Conservation (phyloP, 2,888 invertebrate genomes). For the Epirrita christyi region DNA sequence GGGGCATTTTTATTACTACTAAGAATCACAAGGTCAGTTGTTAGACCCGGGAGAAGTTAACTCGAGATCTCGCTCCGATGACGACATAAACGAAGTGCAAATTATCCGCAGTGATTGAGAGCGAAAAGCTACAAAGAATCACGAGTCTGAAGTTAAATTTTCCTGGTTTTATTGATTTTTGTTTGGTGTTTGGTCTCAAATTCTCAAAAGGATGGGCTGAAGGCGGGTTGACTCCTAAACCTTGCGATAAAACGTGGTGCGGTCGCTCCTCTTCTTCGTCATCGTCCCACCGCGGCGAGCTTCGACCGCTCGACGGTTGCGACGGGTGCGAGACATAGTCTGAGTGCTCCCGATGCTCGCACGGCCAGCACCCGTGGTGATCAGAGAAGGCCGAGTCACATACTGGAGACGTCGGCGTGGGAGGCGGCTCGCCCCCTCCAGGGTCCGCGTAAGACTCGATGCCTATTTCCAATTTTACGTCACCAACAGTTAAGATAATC, state of each 20-base stretch:
- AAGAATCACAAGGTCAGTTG: neutral
- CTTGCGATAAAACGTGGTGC: constrained; percentile 75
- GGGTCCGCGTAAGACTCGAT: constrained; percentile 78
- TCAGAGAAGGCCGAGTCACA: constrained; percentile 82
- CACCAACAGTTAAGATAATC: constrained; percentile 26
- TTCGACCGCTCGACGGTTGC: constrained; percentile 74
- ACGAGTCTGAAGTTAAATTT: neutral
- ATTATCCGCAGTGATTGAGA: neutral
- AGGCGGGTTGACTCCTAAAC: constrained; percentile 59
- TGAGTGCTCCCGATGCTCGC: constrained; percentile 72
- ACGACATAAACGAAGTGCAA: neutral
- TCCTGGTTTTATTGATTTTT: neutral
- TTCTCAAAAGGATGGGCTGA: constrained; percentile 31
- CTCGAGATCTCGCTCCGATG: constrained; percentile 1
- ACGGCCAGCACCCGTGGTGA: constrained; percentile 79
- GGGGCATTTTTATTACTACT: neutral
- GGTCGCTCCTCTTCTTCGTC: constrained; percentile 73
- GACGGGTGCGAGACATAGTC: constrained; percentile 72
- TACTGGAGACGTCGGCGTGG: constrained; percentile 78
- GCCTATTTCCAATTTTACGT: constrained; percentile 65
- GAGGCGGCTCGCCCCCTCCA: constrained; percentile 77
- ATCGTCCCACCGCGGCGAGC: constrained; percentile 78
- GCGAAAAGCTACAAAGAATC: constrained; percentile 1
- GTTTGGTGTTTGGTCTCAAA: constrained; percentile 35
- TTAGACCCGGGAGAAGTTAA: constrained; percentile 2